A percentile compares a stretch with the other conserved stretches of the same genome.
phyloP scores from a whole-genome alignment of 1,140 invertebrate species.

The Orius laevigatus region DNA sequence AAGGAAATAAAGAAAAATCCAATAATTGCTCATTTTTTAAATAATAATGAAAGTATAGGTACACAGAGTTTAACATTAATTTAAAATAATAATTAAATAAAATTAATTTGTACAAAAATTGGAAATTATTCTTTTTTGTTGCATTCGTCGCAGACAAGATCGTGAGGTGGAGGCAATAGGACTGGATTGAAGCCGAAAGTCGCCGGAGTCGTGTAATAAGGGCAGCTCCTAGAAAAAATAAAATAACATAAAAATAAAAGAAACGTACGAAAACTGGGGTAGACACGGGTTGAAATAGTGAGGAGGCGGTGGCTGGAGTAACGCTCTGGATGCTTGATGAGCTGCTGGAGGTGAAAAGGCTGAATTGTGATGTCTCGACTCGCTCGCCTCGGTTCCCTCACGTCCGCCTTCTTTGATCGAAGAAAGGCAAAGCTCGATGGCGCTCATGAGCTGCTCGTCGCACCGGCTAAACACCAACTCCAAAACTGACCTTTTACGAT shows the following conservation, averaged over 20 bases:
- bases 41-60: too few species aligned
- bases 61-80: too few species aligned
- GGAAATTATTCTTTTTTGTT: conserved; percentile 13
- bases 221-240: conserved; percentile 11
- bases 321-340: conserved; percentile 8
- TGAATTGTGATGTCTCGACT: conserved; percentile 2
- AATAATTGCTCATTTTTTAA: too few species aligned
- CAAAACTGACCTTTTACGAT: conserved; percentile 67
- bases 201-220: conserved; percentile 6
- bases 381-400: background rate
- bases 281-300: conserved; percentile 9
- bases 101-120: too few species aligned
- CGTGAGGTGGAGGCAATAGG: conserved; percentile 10
- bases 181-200: conserved; percentile 11
- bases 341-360: conserved; percentile 11
- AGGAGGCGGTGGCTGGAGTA: conserved; percentile 3
- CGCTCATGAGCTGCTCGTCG: conserved; percentile 68
- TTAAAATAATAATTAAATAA: too few species aligned
- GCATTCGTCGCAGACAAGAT: conserved; percentile 12
- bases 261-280: conserved; percentile 8
- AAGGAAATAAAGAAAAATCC: too few species aligned
- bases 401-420: conserved; percentile 5
- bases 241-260: background rate
- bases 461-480: conserved; percentile 73
- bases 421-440: conserved; percentile 41